Evolutionary conservation across 2,113 vertebrate genomes (phyloP).

Genomic region (Ciconia maguari): DNA sequence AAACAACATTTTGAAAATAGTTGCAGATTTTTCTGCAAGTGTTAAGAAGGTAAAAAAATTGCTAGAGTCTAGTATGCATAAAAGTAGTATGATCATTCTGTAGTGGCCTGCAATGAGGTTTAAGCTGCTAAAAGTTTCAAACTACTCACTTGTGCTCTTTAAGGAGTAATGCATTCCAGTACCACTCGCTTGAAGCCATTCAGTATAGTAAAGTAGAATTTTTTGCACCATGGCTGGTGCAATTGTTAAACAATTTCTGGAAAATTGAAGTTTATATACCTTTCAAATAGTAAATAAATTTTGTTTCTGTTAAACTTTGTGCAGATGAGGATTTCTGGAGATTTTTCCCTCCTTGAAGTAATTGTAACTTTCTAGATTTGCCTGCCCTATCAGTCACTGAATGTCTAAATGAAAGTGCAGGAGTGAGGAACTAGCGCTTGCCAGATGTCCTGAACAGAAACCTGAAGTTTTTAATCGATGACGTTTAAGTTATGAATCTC

Average conservation of each 20-base stretch:
- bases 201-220: neutral
- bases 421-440: neutral
- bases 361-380: neutral
- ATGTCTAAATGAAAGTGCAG: neutral
- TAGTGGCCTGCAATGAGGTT: neutral
- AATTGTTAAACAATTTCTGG: neutral
- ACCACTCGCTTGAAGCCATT: neutral
- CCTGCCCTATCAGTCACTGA: neutral
- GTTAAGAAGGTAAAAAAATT: conserved; percentile 89
- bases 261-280: neutral
- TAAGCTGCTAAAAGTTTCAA: neutral
- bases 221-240: neutral
- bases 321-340: neutral
- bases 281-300: neutral
- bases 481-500: neutral
- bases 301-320: neutral
- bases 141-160: neutral
- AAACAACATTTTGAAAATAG: conserved; percentile 98
- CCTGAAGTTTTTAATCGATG: neutral
- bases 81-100: neutral
- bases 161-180: neutral
- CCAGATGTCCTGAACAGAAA: neutral
- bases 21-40: conserved; percentile 96
- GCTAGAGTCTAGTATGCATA: fast-evolving
- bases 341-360: neutral